Evolutionary conservation across 2,888 invertebrate genomes (phyloP).

Genomic region (Andrena praecox): DNA sequence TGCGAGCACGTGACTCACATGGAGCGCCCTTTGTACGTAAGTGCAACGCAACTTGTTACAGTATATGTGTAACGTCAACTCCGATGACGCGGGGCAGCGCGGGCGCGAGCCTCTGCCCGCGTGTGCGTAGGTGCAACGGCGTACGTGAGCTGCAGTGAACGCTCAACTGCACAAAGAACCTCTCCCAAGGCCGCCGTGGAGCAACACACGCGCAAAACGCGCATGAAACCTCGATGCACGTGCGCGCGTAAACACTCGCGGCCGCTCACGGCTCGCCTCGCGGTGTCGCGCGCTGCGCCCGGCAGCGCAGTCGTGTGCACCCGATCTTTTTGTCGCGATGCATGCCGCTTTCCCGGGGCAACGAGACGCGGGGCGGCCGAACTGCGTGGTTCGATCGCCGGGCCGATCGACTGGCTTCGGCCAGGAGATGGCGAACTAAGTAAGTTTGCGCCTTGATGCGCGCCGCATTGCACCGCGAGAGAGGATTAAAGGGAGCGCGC

Average conservation of each 20-base stretch:
- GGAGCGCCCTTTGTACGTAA: slow-evolving; percentile 78
- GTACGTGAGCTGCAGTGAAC: slow-evolving; percentile 72
- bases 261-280: background rate
- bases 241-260: slow-evolving; percentile 58
- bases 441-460: background rate
- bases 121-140: slow-evolving; percentile 16
- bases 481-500: background rate
- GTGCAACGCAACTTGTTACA: slow-evolving; percentile 76
- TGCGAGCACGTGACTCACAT: slow-evolving; percentile 78
- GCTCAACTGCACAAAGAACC: slow-evolving; percentile 83
- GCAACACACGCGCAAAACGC: slow-evolving; percentile 36
- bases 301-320: slow-evolving; percentile 18
- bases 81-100: slow-evolving; percentile 31
- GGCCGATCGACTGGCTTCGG: slow-evolving; percentile 43
- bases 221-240: slow-evolving; percentile 41
- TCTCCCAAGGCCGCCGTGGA: slow-evolving; percentile 81
- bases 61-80: slow-evolving; percentile 68
- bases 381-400: slow-evolving; percentile 64
- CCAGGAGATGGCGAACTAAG: background rate
- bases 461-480: background rate
- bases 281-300: slow-evolving; percentile 22
- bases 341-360: slow-evolving; percentile 79
- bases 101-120: slow-evolving; percentile 1
- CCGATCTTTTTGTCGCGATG: slow-evolving; percentile 68
- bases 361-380: slow-evolving; percentile 71